Evolutionary conservation across 37 sponge, comb jelly and placozoan species (phyloP), one percentile per base, ranked within the genome.

Genomic region (Hormiphora californensis): DNA sequence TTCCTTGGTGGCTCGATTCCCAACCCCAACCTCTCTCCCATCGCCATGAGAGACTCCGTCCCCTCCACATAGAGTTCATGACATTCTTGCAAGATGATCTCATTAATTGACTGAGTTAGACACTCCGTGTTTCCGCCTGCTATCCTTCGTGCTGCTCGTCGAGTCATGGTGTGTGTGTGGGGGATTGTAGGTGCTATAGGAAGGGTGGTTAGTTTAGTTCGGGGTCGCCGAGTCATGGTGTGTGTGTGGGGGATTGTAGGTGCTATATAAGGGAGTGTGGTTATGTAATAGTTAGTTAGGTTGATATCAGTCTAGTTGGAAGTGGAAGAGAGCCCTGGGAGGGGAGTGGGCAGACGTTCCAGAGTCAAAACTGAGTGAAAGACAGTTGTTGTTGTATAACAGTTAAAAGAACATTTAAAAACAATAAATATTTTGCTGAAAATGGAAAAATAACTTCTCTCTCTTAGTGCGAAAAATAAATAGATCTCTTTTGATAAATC

Each of bases 11-110:
- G 57, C 21, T 89, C 28, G 12, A 92, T 41, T 27, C 88, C 39
- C 39, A 91, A 32, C n/a, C 88, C 91, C 31, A 92, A 41, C 27
- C 88, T 69, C 55, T 89, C 62, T 0, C 88, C 91, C 7, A 89
- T 38, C 17, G 21, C 69, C 9, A 92, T 54, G 40, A 92, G 88
- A 12, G 89, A 89, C 32, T 88, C 63, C 11, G 90, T 88, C 39
- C 90, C 89, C 27, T 89, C 86, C 27, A 53, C 49, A 81, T 92
- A 92, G 27, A 92, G 86, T 15, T 85, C 53, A 54, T 89, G 87
- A 69, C 89, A 90, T 23, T 92, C 93, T 54, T 86, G 69, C 7
- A 92, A 87, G 27, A 92, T 92, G 19, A 54, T 57, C 53, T 92
- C 93, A 62, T 92, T 92, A 11, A 85, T 69, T 12, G 86, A 63